phyloP scores from a whole-genome alignment of 2,113 vertebrate species.

The Phainopepla nitens region DNA sequence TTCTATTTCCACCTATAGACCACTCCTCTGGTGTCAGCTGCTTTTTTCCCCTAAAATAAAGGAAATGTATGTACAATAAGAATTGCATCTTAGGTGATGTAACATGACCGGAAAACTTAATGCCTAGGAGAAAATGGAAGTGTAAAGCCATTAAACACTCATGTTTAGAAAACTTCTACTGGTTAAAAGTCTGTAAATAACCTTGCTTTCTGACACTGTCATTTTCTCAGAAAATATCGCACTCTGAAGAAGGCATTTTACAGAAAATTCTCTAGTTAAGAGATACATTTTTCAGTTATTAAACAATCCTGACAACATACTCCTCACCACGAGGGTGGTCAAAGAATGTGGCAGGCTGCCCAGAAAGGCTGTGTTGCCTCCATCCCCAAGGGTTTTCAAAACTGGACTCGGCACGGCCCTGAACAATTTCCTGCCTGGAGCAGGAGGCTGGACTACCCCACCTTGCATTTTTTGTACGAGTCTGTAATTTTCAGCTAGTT shows the following conservation, averaged over 20 bases:
- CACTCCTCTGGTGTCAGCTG: not conserved
- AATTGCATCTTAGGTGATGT: not conserved
- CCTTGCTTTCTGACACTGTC: not conserved
- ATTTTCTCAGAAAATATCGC: not conserved
- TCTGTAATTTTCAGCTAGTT: not conserved
- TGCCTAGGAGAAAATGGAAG: not conserved
- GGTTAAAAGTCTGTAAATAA: not conserved
- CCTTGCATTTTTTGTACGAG: not conserved
- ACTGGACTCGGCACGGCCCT: not conserved
- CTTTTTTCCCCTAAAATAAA: not conserved
- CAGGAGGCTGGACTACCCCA: not conserved
- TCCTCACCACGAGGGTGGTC: not conserved
- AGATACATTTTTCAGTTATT: constrained; percentile 3
- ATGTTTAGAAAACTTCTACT: not conserved
- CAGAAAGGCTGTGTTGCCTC: not conserved
- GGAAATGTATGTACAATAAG: not conserved
- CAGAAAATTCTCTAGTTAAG: not conserved
- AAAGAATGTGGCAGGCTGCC: not conserved
- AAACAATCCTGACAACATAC: not conserved
- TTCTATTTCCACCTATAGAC: not conserved
- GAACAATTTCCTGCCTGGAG: not conserved
- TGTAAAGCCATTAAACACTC: not conserved
- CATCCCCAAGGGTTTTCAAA: not conserved
- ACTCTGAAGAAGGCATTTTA: not conserved
- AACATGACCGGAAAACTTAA: not conserved